These are phyloP conservation scores for Disparrhopalites patrizii DNA, from an alignment of 2,888 invertebrate species.

Conservation along the genomic window DNA sequence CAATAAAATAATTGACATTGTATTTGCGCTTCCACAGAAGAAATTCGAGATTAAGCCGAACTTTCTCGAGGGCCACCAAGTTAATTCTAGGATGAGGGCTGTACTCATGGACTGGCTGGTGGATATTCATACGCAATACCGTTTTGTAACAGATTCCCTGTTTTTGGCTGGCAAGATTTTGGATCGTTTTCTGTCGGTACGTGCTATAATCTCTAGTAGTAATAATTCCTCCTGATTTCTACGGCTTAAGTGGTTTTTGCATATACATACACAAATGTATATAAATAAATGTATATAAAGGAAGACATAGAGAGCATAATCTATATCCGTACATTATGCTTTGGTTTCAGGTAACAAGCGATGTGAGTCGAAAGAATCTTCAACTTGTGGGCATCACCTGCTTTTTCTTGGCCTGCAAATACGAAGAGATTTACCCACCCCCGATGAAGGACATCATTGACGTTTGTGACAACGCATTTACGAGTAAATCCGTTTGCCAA, in stretches of 20 bases:
- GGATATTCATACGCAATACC: slow-evolving; percentile 83
- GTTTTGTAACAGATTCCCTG: slow-evolving; percentile 79
- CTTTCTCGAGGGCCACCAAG: slow-evolving; percentile 62
- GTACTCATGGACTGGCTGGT: slow-evolving; percentile 94
- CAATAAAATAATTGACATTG: no score
- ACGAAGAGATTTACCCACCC: slow-evolving; percentile 89
- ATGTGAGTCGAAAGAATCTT: slow-evolving; percentile 65
- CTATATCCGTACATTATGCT: no score
- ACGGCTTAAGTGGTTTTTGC: no score
- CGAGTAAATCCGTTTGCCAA: slow-evolving; percentile 68
- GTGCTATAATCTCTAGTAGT: no score
- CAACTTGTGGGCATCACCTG: slow-evolving; percentile 87
- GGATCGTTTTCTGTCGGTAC: slow-evolving; percentile 81
- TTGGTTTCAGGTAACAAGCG: slow-evolving; percentile 59
- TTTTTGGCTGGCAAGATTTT: slow-evolving; percentile 81
- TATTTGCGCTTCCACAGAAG: slow-evolving; percentile 50
- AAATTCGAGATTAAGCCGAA: slow-evolving; percentile 62
- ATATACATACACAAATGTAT: no score
- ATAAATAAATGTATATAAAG: no score
- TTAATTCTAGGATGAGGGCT: slow-evolving; percentile 80
- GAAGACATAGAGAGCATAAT: no score
- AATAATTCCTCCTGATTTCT: no score
- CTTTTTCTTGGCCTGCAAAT: slow-evolving; percentile 87
- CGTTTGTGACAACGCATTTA: slow-evolving; percentile 83
- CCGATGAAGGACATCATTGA: slow-evolving; percentile 83